These are phyloP conservation scores for Lemur catta DNA, from an alignment of 2,797 vertebrate species.

Conservation along the genomic window DNA sequence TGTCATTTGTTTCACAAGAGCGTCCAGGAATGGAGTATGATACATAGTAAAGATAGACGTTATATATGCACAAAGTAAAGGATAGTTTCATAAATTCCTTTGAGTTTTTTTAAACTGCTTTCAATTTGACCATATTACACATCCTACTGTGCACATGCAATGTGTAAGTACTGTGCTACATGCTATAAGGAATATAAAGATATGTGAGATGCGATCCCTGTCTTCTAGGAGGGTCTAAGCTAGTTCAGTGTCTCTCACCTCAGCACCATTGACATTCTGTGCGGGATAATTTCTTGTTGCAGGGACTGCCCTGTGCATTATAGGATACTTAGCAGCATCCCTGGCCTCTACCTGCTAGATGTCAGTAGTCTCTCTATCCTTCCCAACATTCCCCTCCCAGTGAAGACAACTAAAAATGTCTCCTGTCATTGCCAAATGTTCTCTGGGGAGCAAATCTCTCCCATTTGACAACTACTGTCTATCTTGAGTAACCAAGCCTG, in stretches of 20 bases:
- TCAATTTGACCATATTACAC: neutral
- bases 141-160: neutral
- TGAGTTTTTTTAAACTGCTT: neutral
- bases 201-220: neutral
- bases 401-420: neutral
- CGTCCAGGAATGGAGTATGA: neutral
- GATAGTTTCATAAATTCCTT: neutral
- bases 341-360: neutral
- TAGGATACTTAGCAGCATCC: neutral
- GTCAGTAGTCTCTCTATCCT: neutral
- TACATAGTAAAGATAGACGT: neutral
- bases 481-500: neutral
- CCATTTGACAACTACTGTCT: neutral
- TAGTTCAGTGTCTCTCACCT: neutral
- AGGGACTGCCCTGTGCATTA: neutral
- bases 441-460: neutral
- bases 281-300: neutral
- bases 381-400: neutral
- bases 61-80: neutral
- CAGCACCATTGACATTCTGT: neutral
- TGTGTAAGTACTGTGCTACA: neutral
- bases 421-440: neutral
- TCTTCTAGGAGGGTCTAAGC: neutral
- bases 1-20: neutral
- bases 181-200: neutral